phyloP scores from a whole-genome alignment of 2,113 vertebrate species.

The Nansenia antarctica region DNA sequence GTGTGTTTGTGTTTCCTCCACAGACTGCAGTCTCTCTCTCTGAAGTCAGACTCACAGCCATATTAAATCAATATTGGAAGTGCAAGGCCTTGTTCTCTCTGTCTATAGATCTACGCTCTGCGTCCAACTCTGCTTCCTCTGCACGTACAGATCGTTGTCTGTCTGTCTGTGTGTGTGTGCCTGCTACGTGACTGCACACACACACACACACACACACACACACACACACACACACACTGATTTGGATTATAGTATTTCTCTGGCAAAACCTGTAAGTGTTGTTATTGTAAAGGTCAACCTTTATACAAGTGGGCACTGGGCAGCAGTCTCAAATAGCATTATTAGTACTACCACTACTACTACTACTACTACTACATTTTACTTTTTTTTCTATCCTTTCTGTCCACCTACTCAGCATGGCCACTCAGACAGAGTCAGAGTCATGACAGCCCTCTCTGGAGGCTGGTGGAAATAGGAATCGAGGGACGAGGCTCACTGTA shows the following conservation, averaged over 20 bases:
- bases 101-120: conserved; percentile 64
- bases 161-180: too few relatives aligned
- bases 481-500: too few relatives aligned
- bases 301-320: neutral
- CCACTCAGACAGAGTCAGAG: neutral
- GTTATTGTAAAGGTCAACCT: neutral
- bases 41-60: conserved; percentile 62
- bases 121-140: conserved; percentile 62
- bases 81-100: conserved; percentile 63
- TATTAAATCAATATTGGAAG: conserved; percentile 70
- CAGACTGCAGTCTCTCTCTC: conserved; percentile 63
- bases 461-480: too few relatives aligned
- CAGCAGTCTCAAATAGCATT: neutral
- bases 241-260: conserved; percentile 10
- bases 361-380: too few relatives aligned
- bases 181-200: conserved; percentile 48
- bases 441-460: neutral
- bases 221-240: neutral
- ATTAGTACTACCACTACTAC: too few relatives aligned
- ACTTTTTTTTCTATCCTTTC: neutral
- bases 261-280: neutral
- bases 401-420: neutral
- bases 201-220: neutral
- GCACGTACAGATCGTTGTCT: conserved; percentile 64
- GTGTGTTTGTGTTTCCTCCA: conserved; percentile 41